A percentile compares a stretch with the other conserved stretches of the same genome.
phyloP scores from a whole-genome alignment of 2,888 invertebrate genomes.

The Heliconius sara region DNA sequence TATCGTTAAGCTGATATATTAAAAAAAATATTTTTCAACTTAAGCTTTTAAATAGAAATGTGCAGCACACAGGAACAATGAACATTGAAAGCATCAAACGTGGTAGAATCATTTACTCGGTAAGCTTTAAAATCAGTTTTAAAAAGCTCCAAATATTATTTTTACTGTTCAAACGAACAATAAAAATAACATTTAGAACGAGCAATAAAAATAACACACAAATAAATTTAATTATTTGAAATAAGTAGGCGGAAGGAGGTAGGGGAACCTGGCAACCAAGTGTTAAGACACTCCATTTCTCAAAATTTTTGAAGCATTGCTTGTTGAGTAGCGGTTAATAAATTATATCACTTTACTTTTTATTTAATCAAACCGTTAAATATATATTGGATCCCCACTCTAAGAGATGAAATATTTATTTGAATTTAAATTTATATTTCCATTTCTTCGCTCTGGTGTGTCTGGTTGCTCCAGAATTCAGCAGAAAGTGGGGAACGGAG shows the following conservation, averaged over 20 bases:
- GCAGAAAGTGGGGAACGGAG: no score
- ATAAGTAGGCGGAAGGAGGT: not conserved
- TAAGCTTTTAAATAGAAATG: constrained; percentile 25
- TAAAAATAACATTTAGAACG: not conserved
- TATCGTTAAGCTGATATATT: not conserved
- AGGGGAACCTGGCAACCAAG: not conserved
- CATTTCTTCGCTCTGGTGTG: no score
- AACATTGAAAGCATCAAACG: constrained; percentile 12
- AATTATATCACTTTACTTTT: no score
- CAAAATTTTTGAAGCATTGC: no score
- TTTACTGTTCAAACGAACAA: not conserved
- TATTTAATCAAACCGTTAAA: no score
- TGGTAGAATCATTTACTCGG: constrained; percentile 6
- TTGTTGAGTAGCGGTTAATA: no score
- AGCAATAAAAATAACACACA: not conserved
- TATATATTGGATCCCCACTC: no score
- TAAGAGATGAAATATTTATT: no score
- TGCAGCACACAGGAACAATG: constrained; percentile 15
- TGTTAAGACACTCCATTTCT: no score
- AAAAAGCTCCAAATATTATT: not conserved
- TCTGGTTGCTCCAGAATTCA: no score
- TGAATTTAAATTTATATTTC: no score
- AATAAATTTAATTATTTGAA: not conserved
- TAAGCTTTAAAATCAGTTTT: not conserved
- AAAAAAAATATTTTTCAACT: not conserved